Base-by-base conservation (phyloP, 1,140 invertebrate genomes). In the Drosophila sturtevanti region DNA sequence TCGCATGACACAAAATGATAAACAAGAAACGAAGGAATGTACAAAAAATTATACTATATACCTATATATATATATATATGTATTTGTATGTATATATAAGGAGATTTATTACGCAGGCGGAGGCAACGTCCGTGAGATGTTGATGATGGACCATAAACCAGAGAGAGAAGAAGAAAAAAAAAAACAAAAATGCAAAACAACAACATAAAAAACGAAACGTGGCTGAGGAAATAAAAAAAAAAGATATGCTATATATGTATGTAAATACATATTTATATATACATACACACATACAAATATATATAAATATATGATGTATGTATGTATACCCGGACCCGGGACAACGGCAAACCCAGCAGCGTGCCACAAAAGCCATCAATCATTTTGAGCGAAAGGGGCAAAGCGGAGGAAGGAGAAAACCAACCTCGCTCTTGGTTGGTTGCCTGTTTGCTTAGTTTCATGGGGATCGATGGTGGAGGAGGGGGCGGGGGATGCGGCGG, bases 1-100 rank as follows among this genome's bases (percentile, higher is more conserved):
- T 89, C 79, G 84, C 84, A 89, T 89, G 84, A 89, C 84, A 89
- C 65, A 89, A 89, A 89, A 89, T 89, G 77, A 89, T 89, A 89
- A 80, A 89, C 84, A 89, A 89, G 84, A 87, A 89, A 89, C 54
- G 72, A 67, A 64, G 73, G 67, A 87, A 73, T 34, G 27, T 12
- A 55, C 27, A 38, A 38, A 38, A 67, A 67, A 67, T 48, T 31
- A 51, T 34, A 34, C 69, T 55, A 64, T 59, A 54, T 56, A 54
- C 52, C 58, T 71, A 70, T 71, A 64, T 56, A 61, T 14, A 48
- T 22, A 52, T 14, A 14, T 0, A 34, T 41, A 48, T 27, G 41
- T 56, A 77, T 64, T 66, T 67, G 18, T 52, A 14, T 16, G 14
- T 34, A 56, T 55, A 54, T 55, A 55, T 65, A 77, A 78, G 84